These are phyloP conservation scores for Danio tinwini DNA, from an alignment of 2,797 vertebrate species.

Conservation along the genomic window DNA sequence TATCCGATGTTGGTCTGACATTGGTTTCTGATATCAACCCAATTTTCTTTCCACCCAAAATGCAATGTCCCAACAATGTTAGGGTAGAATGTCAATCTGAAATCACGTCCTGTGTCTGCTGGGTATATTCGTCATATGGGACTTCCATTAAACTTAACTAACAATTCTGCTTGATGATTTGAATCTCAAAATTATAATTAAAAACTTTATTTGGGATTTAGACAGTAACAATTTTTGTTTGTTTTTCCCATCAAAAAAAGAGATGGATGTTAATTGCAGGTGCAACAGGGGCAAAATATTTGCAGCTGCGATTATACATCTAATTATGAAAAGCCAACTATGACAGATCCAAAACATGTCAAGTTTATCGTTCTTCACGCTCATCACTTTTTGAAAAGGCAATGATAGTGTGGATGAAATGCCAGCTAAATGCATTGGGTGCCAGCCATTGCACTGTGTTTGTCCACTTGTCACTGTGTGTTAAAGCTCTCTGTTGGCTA, in stretches of 20 bases:
- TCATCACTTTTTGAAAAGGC: constrained; percentile 7
- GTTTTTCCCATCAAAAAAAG: not conserved
- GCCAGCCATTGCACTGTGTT: constrained; percentile 19
- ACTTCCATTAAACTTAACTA: no score
- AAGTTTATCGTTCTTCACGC: constrained; percentile 2
- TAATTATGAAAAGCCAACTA: not conserved
- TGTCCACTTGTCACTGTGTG: constrained; percentile 38
- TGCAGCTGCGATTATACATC: not conserved
- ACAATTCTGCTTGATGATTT: no score
- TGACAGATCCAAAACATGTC: constrained; percentile 22
- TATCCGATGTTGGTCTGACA: no score
- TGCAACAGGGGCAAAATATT: not conserved
- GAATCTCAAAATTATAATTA: no score
- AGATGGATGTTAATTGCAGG: not conserved
- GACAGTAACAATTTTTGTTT: not conserved
- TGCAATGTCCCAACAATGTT: no score
- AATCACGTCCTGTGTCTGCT: no score
- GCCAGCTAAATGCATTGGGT: constrained; percentile 23
- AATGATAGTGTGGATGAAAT: constrained; percentile 3
- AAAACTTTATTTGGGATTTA: no score
- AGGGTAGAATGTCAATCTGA: no score
- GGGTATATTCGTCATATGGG: no score
- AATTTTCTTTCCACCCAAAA: no score
- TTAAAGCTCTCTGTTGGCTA: constrained; percentile 32
- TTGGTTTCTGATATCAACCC: no score